These are phyloP conservation scores for Hydriomena furcata DNA, from an alignment of 2,888 invertebrate genomes.

Conservation along the genomic window DNA sequence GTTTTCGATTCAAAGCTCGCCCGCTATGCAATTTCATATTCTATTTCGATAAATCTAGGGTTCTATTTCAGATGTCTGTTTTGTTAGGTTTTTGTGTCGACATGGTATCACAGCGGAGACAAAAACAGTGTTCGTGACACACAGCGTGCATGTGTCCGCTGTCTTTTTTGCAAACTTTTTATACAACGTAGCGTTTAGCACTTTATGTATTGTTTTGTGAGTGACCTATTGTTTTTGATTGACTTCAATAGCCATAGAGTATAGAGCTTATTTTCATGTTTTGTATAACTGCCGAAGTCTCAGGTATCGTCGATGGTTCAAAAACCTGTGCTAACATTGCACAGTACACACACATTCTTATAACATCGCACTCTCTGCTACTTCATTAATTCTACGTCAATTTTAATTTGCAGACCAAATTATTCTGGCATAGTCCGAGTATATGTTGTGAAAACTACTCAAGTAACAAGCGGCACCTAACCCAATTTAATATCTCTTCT, in stretches of 20 bases:
- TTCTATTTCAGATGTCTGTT: conserved; percentile 14
- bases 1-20: conserved; percentile 19
- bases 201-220: not conserved
- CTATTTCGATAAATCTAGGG: conserved; percentile 23
- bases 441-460: conserved; percentile 8
- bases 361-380: too few species aligned
- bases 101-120: not conserved
- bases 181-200: not conserved
- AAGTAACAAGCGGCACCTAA: conserved; percentile 2
- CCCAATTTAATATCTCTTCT: conserved; percentile 20
- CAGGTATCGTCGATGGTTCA: too few species aligned
- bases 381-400: too few species aligned
- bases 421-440: too few species aligned
- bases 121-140: conserved; percentile 2
- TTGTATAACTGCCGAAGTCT: too few species aligned
- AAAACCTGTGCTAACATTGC: too few species aligned
- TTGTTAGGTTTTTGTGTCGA: not conserved
- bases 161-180: conserved; percentile 9
- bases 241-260: too few species aligned
- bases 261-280: too few species aligned
- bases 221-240: too few species aligned
- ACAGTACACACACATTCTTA: not conserved
- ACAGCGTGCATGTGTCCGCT: not conserved
- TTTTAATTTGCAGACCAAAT: too few species aligned
- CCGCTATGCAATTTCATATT: conserved; percentile 23